Base-by-base conservation (phyloP, 2,888 invertebrate species). In the Clunio marinus region DNA sequence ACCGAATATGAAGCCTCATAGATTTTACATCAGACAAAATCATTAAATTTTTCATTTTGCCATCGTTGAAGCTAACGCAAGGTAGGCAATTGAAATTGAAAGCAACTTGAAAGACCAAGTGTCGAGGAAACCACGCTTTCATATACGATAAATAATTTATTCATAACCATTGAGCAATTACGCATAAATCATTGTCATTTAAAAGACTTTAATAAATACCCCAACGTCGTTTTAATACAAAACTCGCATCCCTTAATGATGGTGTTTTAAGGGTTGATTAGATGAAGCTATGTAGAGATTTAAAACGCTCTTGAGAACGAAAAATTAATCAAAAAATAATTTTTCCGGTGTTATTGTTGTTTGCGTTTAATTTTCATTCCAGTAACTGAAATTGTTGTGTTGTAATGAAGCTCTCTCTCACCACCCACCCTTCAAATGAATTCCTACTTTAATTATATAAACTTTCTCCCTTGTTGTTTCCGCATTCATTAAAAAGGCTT, bases 101-200 rank as follows among this genome's bases (percentile, higher is more conserved):
- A n/a, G n/a, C n/a, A n/a, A n/a, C n/a, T n/a, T n/a, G n/a, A n/a
- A n/a, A n/a, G n/a, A n/a, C n/a, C n/a, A n/a, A n/a, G n/a, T n/a
- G n/a, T 25, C 13, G 5, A 51, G 22, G 10, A 51, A 51, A 20
- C 8, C 22, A 22, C 24, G 20, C 22, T 51, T 51, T 20, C 46
- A 3, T 8, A 20, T 24, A 13, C 20, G 35, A 35, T 35, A 27
- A 62, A 58, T 62, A 41, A 32, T 62, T 62, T 62, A 28, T 59
- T 59, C 66, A 7, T 32, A 66, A 51, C 25, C 51, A 66, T 32
- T 51, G 28, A 28, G 55, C 66, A 66, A 63, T 66, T 66, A 66
- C 45, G 46, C 55, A 66, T 66, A 66, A 66, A 66, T 66, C 66
- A 66, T 66, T 66, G 66, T 66, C 66, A 55, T 66, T 66, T 66